These are phyloP conservation scores for Tigriopus japonicus DNA, from an alignment of 1,140 invertebrate genomes.

Conservation along the genomic window DNA sequence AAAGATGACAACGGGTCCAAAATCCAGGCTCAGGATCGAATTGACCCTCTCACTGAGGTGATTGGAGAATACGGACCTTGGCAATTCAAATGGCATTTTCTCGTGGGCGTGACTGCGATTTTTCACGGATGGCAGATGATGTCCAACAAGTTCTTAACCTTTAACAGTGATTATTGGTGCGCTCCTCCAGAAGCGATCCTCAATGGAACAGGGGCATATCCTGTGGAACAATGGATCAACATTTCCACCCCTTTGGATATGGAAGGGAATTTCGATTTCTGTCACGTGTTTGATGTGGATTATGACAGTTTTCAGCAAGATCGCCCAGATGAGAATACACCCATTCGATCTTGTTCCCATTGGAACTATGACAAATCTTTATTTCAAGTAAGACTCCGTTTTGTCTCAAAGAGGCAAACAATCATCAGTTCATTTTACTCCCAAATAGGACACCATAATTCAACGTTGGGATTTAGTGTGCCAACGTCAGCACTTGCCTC, in stretches of 20 bases:
- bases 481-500: neutral
- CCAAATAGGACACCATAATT: neutral
- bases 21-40: too few relatives aligned
- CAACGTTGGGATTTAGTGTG: neutral
- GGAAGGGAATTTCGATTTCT: neutral
- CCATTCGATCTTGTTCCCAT: neutral
- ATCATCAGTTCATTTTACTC: neutral
- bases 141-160: neutral
- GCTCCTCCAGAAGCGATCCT: neutral
- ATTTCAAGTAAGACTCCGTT: neutral
- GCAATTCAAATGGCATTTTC: neutral
- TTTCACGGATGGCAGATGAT: neutral
- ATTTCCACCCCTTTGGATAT: neutral
- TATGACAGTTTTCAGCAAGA: neutral
- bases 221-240: neutral
- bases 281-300: neutral
- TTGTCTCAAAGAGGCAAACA: neutral
- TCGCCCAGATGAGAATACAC: neutral
- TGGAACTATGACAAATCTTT: neutral
- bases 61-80: neutral
- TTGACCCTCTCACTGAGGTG: neutral
- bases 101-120: neutral
- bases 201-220: neutral
- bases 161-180: neutral
- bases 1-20: too few relatives aligned